Percentiles rank a stretch among this genome's conserved stretches.
Conservation (phyloP, 2,797 vertebrate species). For the Triplophysa yarkandensis region DNA sequence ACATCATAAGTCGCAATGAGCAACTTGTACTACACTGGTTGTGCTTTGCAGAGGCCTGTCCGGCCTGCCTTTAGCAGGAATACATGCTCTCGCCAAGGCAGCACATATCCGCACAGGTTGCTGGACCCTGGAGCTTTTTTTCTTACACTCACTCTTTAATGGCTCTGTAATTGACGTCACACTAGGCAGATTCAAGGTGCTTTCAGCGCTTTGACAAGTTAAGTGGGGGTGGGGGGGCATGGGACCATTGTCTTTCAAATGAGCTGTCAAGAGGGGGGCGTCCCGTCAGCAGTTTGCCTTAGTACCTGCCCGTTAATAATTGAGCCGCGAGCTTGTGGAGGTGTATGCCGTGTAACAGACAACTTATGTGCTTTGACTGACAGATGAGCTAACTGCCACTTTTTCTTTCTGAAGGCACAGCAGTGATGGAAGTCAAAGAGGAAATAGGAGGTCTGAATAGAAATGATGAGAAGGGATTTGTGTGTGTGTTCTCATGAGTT, state of each 20-base stretch:
- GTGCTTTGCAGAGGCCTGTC: too few species aligned
- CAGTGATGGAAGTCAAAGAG: conserved; percentile 60
- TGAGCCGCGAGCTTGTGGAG: conserved; percentile 73
- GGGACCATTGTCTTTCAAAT: conserved; percentile 79
- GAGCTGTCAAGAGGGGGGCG: conserved; percentile 69
- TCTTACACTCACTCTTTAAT: conserved; percentile 33
- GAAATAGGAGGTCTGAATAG: conserved; percentile 44
- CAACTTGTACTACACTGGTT: too few species aligned
- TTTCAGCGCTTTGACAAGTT: conserved; percentile 80
- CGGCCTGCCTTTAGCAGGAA: too few species aligned
- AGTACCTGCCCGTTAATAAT: conserved; percentile 85
- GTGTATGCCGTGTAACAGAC: conserved; percentile 69
- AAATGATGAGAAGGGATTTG: conserved; percentile 59
- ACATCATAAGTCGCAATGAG: too few species aligned
- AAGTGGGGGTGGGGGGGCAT: conserved; percentile 70
- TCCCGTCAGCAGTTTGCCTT: conserved; percentile 79
- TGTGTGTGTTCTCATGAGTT: conserved; percentile 57
- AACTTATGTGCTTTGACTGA: conserved; percentile 72
- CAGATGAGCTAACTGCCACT: conserved; percentile 78
- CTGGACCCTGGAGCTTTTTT: too few species aligned
- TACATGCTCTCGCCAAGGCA: too few species aligned
- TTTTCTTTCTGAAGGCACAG: conserved; percentile 71
- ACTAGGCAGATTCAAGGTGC: conserved; percentile 65
- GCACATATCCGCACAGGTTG: too few species aligned
- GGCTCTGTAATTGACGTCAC: conserved; percentile 53